Base-by-base conservation (phyloP, 2,888 invertebrate genomes). In the Epinotia demarniana region DNA sequence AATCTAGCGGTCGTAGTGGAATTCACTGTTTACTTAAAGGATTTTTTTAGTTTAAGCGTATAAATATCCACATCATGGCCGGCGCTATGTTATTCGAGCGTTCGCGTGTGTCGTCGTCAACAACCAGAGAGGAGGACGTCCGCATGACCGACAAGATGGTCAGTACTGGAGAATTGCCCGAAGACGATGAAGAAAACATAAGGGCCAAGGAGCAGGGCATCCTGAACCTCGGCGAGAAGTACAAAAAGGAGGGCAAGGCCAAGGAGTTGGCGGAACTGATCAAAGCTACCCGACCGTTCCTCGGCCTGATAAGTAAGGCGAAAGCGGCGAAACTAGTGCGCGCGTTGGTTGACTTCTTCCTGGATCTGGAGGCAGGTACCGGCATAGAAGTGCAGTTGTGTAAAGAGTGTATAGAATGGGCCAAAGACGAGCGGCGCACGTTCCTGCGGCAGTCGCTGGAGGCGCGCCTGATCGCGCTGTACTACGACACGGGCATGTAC, bases 381-480 rank as follows among this genome's bases (percentile, higher is more conserved):
- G 99, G 99, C 71, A 98, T 98, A 79, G 99, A 99, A 95, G 97
- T 97, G 72, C 97, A 98, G 91, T 93, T 98, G 78, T 98, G 98
- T 91, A 98, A 98, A 94, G 99, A 99, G 94, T 99, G 99, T 94
- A 99, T 99, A 94, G 98, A 99, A 94, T 99, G 99, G 99, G 99
- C 99, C 46, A 99, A 99, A 89, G 98, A 98, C 86, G 99, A 99
- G 90, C 97, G 99, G 80, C 96, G 99, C 81, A 99, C 99, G 23
- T 99, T 99, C 92, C 94, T 99, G 78, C 95, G 99, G 82, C 99
- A 99, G 92, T 98, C 99, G 0, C 92, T 99, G 81, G 99, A 99
- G 90, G 98, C 99, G 18, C 95, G 99, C 82, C 95, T 99, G 76
- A 97, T 99, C 86, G 98, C 99, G 3, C 95, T 99, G 58, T 99